Evolutionary conservation across 1,140 invertebrate species (phyloP).

Genomic region (Matsumurasca onukii): DNA sequence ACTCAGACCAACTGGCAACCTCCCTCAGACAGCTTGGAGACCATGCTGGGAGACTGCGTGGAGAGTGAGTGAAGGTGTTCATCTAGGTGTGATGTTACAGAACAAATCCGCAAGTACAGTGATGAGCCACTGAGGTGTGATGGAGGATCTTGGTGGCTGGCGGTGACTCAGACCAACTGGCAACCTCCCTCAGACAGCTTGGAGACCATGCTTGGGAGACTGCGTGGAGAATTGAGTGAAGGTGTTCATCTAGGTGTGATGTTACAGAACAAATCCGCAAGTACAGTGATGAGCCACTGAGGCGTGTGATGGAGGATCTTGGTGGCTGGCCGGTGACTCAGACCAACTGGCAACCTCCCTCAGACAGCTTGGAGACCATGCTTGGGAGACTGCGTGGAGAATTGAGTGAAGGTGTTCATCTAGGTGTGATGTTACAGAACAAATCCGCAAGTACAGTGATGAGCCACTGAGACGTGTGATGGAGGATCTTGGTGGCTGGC

Average conservation of each 20-base stretch:
- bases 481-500: slow-evolving; percentile 71
- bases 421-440: slow-evolving; percentile 64
- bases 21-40: too few relatives aligned
- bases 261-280: slow-evolving; percentile 68
- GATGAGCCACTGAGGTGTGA: slow-evolving; percentile 62
- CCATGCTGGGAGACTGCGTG: too few relatives aligned
- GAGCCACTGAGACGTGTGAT: slow-evolving; percentile 61
- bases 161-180: slow-evolving; percentile 62
- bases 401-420: slow-evolving; percentile 71
- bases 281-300: slow-evolving; percentile 65
- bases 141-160: slow-evolving; percentile 78
- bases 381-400: slow-evolving; percentile 66
- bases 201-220: slow-evolving; percentile 65
- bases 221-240: slow-evolving; percentile 71
- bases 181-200: slow-evolving; percentile 55
- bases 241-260: slow-evolving; percentile 70
- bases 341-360: slow-evolving; percentile 59
- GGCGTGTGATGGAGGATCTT: slow-evolving; percentile 57
- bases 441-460: slow-evolving; percentile 70
- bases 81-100: too few relatives aligned
- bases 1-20: too few relatives aligned
- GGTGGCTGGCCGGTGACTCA: slow-evolving; percentile 77
- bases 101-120: slow-evolving; percentile 68
- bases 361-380: slow-evolving; percentile 61
- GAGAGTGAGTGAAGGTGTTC: too few relatives aligned